These are phyloP conservation scores for Andrena bicolor DNA, from an alignment of 2,888 invertebrate species.

Conservation along the genomic window DNA sequence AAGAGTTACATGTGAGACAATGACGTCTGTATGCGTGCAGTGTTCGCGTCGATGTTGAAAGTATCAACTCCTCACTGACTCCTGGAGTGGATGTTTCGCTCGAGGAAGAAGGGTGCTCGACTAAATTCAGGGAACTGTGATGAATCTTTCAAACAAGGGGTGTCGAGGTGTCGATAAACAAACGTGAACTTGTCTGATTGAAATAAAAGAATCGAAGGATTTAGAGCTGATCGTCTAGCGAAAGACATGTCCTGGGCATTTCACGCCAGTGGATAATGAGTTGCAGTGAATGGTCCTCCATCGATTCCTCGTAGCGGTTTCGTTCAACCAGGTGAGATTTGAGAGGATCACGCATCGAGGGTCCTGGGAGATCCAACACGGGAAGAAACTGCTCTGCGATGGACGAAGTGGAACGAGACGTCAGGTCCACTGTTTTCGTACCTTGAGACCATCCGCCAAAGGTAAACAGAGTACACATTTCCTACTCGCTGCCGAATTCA, in stretches of 20 bases:
- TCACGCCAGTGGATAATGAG: slow-evolving; percentile 33
- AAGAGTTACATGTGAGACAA: background rate
- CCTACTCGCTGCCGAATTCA: no score
- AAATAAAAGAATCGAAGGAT: background rate
- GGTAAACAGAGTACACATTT: slow-evolving; percentile 53
- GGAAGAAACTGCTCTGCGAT: slow-evolving; percentile 39
- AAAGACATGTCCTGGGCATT: background rate
- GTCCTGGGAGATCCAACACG: background rate
- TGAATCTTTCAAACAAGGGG: no score
- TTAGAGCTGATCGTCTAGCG: background rate
- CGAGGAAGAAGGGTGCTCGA: background rate
- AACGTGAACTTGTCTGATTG: background rate
- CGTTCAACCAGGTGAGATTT: slow-evolving; percentile 15
- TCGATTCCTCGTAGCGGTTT: background rate
- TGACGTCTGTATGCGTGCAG: background rate
- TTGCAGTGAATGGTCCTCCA: slow-evolving; percentile 29
- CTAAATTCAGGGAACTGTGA: background rate
- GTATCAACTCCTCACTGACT: background rate
- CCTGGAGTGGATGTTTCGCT: background rate
- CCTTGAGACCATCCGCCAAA: slow-evolving; percentile 54
- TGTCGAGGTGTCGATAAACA: slow-evolving; percentile 5
- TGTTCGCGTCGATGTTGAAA: background rate
- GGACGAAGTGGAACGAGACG: slow-evolving; percentile 45
- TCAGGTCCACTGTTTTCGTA: slow-evolving; percentile 23
- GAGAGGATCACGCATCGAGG: slow-evolving; percentile 13